Evolutionary conservation across 2,888 invertebrate genomes (phyloP), one percentile per base, ranked within the genome.

Genomic region (Bruchidius siliquastri): DNA sequence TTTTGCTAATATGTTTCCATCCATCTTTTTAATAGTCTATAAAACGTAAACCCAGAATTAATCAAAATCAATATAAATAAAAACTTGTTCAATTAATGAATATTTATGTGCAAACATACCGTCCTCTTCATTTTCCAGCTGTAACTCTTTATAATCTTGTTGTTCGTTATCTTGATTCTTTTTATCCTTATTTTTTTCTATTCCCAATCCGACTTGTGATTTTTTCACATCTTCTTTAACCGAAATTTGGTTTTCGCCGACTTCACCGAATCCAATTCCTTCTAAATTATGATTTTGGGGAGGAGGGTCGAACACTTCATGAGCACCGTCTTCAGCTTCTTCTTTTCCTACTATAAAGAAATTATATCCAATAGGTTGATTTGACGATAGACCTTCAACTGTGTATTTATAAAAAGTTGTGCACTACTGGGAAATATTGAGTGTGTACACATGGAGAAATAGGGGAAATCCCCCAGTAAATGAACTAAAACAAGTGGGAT

Each of bases 51-150:
- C n/a, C n/a, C n/a, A n/a, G n/a, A n/a, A n/a, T n/a, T n/a, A n/a
- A n/a, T n/a, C n/a, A n/a, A n/a, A n/a, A n/a, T n/a, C n/a, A n/a
- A n/a, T n/a, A n/a, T n/a, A n/a, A n/a, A n/a, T n/a, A n/a, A n/a
- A n/a, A n/a, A n/a, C n/a, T n/a, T n/a, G n/a, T n/a, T n/a, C n/a
- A n/a, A 71, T 32, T 32, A 21, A 8, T 8, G 18, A 49, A 49
- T 49, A 49, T 30, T 30, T 30, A 30, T n/a, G n/a, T n/a, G n/a
- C 26, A 26, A 8, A 8, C 49, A 49, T 49, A 88, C 88, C 89
- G 82, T 89, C 89, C 79, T 88, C 89, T 67, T 82, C 82, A 67
- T 80, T 80, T 69, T 82, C 80, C 22, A 77, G 80, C 49, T 78
- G 80, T 20, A 79, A 30, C 18, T 81, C 82, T 68, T 80, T 82